Evolutionary conservation across 35 echinoderm and acorn worm genomes (phyloP).

Genomic region (Holothuria glaberrima): DNA sequence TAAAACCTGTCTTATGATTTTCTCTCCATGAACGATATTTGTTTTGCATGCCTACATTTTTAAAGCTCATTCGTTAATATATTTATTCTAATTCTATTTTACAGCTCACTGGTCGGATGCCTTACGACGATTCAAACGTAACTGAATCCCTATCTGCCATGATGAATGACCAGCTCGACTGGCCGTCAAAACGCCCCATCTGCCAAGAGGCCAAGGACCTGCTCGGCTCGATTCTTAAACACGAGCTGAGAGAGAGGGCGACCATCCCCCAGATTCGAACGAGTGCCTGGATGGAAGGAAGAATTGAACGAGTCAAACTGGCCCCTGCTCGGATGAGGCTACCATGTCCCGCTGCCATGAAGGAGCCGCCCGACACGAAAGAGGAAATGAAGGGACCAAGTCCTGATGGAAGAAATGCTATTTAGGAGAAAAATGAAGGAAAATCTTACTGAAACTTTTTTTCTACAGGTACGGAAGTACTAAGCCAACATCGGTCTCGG

Average conservation of each 20-base stretch:
- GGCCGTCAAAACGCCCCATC: conserved; percentile 56
- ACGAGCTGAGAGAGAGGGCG: conserved; percentile 66
- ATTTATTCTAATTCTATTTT: too few relatives aligned
- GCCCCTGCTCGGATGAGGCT: background rate
- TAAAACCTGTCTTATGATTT: too few relatives aligned
- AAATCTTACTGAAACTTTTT: background rate
- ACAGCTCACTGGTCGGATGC: conserved; percentile 86
- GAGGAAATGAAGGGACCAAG: too few relatives aligned
- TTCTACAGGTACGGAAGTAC: background rate
- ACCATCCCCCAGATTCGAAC: conserved; percentile 59
- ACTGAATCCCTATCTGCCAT: conserved; percentile 63
- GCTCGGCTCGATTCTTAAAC: conserved; percentile 63
- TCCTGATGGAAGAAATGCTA: background rate
- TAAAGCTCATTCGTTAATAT: too few relatives aligned
- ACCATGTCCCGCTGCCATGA: too few relatives aligned
- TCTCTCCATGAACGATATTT: too few relatives aligned
- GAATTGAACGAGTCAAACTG: conserved; percentile 27
- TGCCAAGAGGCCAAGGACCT: conserved; percentile 69
- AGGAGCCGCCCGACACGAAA: background rate
- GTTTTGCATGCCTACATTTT: too few relatives aligned
- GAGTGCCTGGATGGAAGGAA: conserved; percentile 72
- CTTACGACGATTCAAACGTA: conserved; percentile 88
- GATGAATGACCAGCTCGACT: conserved; percentile 62
- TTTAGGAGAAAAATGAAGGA: background rate
- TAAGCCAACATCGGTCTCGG: too few relatives aligned